Conservation (phyloP, 1,140 invertebrate species). For the Aphis gossypii region DNA sequence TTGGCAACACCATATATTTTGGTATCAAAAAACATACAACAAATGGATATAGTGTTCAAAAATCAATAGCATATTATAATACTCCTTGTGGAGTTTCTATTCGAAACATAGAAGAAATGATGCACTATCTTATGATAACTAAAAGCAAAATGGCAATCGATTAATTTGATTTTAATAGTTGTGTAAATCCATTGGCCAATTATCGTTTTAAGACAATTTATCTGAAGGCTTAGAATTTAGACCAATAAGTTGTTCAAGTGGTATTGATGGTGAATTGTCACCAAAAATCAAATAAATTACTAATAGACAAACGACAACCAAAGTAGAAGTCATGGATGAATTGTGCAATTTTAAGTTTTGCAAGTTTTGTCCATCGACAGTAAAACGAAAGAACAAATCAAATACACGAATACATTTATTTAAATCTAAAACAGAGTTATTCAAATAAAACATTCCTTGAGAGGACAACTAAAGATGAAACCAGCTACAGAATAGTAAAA, state of each 20-base stretch:
- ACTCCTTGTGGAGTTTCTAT: constrained; percentile 87
- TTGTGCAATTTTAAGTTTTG: too few species aligned
- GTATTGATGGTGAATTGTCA: constrained; percentile 81
- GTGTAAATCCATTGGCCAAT: constrained; percentile 81
- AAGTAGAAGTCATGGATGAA: constrained; percentile 67
- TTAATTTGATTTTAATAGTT: constrained; percentile 85
- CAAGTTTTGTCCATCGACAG: too few species aligned
- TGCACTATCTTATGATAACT: constrained; percentile 76
- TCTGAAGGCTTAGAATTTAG: constrained; percentile 86
- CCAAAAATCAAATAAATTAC: constrained; percentile 88
- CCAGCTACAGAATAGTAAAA: too few species aligned
- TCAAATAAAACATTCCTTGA: too few species aligned
- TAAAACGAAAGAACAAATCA: too few species aligned
- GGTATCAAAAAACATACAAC: constrained; percentile 78
- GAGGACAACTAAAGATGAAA: too few species aligned
- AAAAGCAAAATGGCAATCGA: constrained; percentile 83
- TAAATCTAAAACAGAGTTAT: too few species aligned
- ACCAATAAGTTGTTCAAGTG: constrained; percentile 88
- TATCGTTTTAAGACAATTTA: constrained; percentile 72
- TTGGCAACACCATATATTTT: constrained; percentile 83
- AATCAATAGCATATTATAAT: constrained; percentile 69
- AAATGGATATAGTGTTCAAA: accelerated
- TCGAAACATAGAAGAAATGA: constrained; percentile 80
- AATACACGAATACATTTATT: too few species aligned
- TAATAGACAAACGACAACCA: constrained; percentile 80